Evolutionary conservation across 2,797 vertebrate genomes (phyloP).

Genomic region (Nothura maculosa): DNA sequence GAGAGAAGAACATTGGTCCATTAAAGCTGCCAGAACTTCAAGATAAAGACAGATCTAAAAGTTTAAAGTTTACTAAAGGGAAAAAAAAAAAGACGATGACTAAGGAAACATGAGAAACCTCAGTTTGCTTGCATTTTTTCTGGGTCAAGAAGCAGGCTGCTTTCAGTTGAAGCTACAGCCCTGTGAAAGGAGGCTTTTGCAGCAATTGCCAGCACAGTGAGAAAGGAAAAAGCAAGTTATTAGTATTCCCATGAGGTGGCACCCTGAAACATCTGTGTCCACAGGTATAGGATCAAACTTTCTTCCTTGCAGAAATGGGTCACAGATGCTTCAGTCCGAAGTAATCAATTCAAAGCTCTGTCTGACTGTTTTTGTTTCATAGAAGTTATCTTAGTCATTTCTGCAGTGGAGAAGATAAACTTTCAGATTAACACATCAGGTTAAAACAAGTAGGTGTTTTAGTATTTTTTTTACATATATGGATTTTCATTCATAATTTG

Average conservation of each 20-base stretch:
- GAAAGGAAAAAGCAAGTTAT: neutral
- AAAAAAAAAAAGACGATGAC: neutral
- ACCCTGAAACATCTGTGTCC: conserved; percentile 1
- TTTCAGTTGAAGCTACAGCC: neutral
- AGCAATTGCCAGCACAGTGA: neutral
- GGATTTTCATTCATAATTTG: neutral
- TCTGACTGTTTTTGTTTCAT: neutral
- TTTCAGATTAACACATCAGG: neutral
- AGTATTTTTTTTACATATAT: neutral
- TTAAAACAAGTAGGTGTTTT: neutral
- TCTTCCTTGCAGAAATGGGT: neutral
- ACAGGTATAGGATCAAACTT: neutral
- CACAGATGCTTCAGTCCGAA: neutral
- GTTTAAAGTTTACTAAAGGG: neutral
- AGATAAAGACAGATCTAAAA: neutral
- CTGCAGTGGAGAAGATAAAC: neutral
- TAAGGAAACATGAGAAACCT: neutral
- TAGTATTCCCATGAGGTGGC: conserved; percentile 20
- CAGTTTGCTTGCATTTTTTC: neutral
- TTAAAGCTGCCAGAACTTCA: neutral
- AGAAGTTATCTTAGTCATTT: neutral
- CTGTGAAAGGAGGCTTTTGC: neutral
- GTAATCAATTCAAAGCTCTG: neutral
- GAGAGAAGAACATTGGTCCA: neutral
- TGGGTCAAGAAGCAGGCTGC: neutral